A percentile compares a stretch with the other conserved stretches of the same genome.
These are phyloP conservation scores for Dipus sagitta DNA, from an alignment of 2,797 vertebrate species.

Conservation along the genomic window DNA sequence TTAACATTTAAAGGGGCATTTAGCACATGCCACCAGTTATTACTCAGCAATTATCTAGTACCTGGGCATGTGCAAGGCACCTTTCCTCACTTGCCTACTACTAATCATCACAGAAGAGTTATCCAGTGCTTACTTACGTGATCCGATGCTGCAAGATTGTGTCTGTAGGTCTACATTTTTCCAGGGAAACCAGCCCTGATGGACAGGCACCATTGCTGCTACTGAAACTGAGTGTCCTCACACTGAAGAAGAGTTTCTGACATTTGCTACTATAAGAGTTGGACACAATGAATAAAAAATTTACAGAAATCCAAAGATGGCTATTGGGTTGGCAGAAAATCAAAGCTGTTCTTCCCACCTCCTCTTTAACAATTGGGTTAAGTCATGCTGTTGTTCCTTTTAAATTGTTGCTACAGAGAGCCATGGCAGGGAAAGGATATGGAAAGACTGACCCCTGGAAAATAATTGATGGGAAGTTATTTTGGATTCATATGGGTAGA, in stretches of 20 bases:
- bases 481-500: neutral
- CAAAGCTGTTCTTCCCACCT: neutral
- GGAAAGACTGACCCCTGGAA: neutral
- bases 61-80: neutral
- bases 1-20: neutral
- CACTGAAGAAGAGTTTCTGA: neutral
- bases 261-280: no score
- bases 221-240: constrained; percentile 6
- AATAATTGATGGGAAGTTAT: neutral
- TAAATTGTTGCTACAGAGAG: neutral
- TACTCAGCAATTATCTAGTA: constrained; percentile 15
- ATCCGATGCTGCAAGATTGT: neutral
- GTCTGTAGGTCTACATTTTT: neutral
- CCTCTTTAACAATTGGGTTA: neutral
- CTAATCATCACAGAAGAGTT: neutral
- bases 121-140: neutral
- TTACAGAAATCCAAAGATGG: neutral
- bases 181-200: neutral
- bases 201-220: neutral
- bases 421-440: neutral
- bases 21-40: neutral
- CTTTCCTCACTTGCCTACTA: neutral
- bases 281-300: neutral
- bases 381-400: neutral
- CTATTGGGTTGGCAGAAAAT: neutral